Evolutionary conservation across 2,888 invertebrate genomes (phyloP), one percentile per base, ranked within the genome.

Genomic region (Cerastis leucographa): DNA sequence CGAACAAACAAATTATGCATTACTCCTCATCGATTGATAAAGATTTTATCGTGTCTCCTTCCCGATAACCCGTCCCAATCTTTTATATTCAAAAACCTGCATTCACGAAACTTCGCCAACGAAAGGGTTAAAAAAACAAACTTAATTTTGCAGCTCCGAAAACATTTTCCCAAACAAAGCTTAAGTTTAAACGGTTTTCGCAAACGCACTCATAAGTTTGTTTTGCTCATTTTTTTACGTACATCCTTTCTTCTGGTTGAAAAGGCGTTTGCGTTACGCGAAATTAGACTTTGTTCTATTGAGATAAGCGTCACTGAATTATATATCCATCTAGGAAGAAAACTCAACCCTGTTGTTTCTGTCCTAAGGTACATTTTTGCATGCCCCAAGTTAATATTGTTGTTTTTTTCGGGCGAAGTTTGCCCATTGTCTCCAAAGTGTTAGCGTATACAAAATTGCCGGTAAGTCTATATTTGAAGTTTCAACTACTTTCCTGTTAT

Each of bases 401-500:
- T 87, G 73, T 76, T 77, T 85, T 87, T 80, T 81, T 73, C 44
- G 44, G 29, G 1, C 25, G 5, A 86, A 87, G 76, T 88, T 88
- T 79, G 4, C 62, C 83, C 71, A 87, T 87, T 87, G 88, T 87
- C 81, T 86, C 42, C 42, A 46, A 83, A 87, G 88, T 80, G 81
- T 79, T 62, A 69, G 72, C 74, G 74, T 87, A 81, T 80, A 87
- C 78, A 80, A 84, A 88, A 87, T 88, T 76, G 68, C 62, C 80
- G 72, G 81, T 85, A 88, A 88, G 87, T 87, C 76, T 87, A 88
- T 84, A 82, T 85, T 87, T 87, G 85, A 85, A 87, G 85, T 88
- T 88, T 81, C 71, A 75, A 87, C 84, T 85, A 82, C 83, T 87
- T 87, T 81, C 68, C 67, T 75, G 74, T 83, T 86, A 69, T 81